Evolutionary conservation across 2,888 invertebrate genomes (phyloP).

Genomic region (Homarus gammarus): DNA sequence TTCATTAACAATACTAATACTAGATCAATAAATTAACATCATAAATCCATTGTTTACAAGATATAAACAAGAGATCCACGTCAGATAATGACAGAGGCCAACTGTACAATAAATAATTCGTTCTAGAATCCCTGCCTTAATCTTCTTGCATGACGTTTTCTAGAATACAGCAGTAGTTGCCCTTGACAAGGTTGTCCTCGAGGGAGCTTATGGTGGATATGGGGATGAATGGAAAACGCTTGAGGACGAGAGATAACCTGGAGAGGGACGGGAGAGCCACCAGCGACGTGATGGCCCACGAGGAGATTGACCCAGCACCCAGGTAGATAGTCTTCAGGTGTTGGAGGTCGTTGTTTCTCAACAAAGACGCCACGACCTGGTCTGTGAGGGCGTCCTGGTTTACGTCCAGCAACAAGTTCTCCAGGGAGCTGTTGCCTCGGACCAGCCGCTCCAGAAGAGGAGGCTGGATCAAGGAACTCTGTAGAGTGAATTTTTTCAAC

Average conservation of each 20-base stretch:
- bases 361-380: neutral
- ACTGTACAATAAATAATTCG: no score
- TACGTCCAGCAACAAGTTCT: conserved; percentile 20
- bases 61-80: no score
- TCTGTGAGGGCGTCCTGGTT: conserved; percentile 46
- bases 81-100: no score
- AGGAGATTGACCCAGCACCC: neutral
- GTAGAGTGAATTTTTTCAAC: neutral
- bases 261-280: conserved; percentile 11
- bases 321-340: neutral
- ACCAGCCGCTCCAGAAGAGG: conserved; percentile 23
- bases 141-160: conserved; percentile 7
- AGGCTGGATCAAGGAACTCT: conserved; percentile 11
- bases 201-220: neutral
- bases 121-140: neutral
- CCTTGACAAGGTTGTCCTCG: neutral
- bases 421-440: conserved; percentile 10
- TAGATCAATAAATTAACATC: no score
- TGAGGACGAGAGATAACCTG: conserved; percentile 18
- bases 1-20: no score
- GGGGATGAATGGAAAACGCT: conserved; percentile 4
- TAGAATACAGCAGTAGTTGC: conserved; percentile 19
- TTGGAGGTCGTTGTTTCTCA: conserved; percentile 16
- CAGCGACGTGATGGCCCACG: conserved; percentile 6
- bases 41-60: no score